A percentile compares a stretch with the other conserved stretches of the same genome.
phyloP scores from a whole-genome alignment of 2,797 vertebrate species.

The Phylloscopus collybita region DNA sequence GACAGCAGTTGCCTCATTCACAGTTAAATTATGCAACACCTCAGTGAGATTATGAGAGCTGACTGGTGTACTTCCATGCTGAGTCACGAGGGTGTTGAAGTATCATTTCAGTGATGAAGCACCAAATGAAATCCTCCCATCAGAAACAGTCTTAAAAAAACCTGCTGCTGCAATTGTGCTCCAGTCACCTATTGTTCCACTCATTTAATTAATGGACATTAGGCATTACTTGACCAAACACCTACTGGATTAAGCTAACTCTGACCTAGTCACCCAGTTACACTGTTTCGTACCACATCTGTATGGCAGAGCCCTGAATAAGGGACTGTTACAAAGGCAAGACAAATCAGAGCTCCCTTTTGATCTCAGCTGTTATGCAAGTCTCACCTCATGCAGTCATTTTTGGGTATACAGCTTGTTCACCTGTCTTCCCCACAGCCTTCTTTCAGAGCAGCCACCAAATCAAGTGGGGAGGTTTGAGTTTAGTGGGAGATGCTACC shows the following conservation, averaged over 20 bases:
- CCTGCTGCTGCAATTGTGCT: not conserved
- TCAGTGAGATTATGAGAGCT: not conserved
- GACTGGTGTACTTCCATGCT: slow-evolving; percentile 13
- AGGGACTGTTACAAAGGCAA: not conserved
- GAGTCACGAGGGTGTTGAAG: slow-evolving; percentile 46
- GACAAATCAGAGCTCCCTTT: not conserved
- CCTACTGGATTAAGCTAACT: not conserved
- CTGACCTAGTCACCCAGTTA: not conserved
- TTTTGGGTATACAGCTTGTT: not conserved
- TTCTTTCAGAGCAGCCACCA: not conserved
- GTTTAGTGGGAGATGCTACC: not conserved
- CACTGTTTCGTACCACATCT: not conserved
- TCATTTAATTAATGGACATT: not conserved
- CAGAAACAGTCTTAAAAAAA: not conserved
- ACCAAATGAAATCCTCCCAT: slow-evolving; percentile 23
- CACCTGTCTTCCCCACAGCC: not conserved
- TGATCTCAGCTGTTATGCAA: not conserved
- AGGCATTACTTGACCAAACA: not conserved
- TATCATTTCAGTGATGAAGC: slow-evolving; percentile 1
- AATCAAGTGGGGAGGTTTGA: not conserved
- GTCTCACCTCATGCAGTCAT: not conserved
- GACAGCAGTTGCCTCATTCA: not conserved
- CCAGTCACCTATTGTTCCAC: not conserved
- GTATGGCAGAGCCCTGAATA: not conserved
- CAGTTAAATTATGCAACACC: slow-evolving; percentile 24